These are phyloP conservation scores for Cotesia congregata DNA, from an alignment of 2,888 invertebrate genomes.

Conservation along the genomic window DNA sequence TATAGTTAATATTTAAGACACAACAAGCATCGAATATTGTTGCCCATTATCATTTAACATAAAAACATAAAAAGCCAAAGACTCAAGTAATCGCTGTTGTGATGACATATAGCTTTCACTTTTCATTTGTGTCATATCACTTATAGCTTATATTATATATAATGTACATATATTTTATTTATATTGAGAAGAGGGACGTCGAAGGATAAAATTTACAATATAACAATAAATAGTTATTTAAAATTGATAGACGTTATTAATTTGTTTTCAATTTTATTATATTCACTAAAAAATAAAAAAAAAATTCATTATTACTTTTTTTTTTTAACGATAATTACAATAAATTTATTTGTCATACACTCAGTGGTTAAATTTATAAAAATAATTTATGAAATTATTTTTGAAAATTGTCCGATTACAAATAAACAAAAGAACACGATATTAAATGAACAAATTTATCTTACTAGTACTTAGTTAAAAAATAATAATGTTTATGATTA, in stretches of 20 bases:
- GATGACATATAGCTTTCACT: slow-evolving; percentile 23
- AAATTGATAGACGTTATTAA: neutral
- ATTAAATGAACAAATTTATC: too few relatives aligned
- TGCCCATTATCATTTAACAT: neutral
- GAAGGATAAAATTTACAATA: slow-evolving; percentile 28
- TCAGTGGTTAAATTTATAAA: neutral
- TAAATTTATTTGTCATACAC: slow-evolving; percentile 1
- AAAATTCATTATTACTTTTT: neutral
- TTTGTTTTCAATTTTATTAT: neutral
- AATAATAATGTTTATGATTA: too few relatives aligned
- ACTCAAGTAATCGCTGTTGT: neutral
- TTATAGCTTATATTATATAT: neutral
- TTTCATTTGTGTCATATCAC: slow-evolving; percentile 22
- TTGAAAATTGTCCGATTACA: neutral
- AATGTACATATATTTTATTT: neutral
- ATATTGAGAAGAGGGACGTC: slow-evolving; percentile 9
- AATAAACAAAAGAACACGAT: too few relatives aligned
- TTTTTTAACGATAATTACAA: neutral
- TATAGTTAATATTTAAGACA: slow-evolving; percentile 3
- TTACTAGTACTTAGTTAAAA: too few relatives aligned
- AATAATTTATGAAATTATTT: neutral
- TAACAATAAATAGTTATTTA: slow-evolving; percentile 16
- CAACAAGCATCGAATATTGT: slow-evolving; percentile 3
- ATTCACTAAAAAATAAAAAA: slow-evolving; percentile 3
- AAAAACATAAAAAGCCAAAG: neutral